phyloP scores from a whole-genome alignment of 53 echinoderm and acorn worm genomes.

The Apostichopus leukothele region DNA sequence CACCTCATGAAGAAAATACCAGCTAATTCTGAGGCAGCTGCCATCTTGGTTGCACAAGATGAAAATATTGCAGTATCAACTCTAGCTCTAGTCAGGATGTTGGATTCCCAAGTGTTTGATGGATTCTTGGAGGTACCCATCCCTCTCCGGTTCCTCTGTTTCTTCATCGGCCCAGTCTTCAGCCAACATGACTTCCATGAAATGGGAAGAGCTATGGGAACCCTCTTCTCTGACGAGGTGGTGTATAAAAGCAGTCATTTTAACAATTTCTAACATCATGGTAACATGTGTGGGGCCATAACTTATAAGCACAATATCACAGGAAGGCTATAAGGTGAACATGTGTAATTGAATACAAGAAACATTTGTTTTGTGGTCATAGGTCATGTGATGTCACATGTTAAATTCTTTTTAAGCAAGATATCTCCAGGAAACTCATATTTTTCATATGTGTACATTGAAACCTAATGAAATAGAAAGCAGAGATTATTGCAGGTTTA shows the following conservation, averaged over 20 bases:
- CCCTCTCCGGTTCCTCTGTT: constrained; percentile 83
- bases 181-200: constrained; percentile 80
- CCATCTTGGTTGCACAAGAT: constrained; percentile 85
- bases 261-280: no score
- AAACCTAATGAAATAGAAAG: no score
- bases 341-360: no score
- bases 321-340: no score
- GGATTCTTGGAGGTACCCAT: constrained; percentile 91
- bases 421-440: no score
- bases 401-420: no score
- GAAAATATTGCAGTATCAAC: constrained; percentile 71
- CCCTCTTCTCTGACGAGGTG: constrained; percentile 93
- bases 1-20: constrained; percentile 93
- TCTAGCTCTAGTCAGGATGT: constrained; percentile 70
- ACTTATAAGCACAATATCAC: no score
- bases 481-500: no score
- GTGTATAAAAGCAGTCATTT: not conserved
- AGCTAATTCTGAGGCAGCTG: constrained; percentile 75
- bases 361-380: no score
- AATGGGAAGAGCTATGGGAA: constrained; percentile 83
- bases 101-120: constrained; percentile 68
- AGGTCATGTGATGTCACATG: no score
- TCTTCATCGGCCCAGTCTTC: constrained; percentile 76
- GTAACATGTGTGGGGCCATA: no score
- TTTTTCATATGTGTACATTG: no score